A percentile compares a stretch with the other conserved stretches of the same genome.
Evolutionary conservation across 2,113 vertebrate genomes (phyloP).

Genomic region (Cricetomys ansorgei): DNA sequence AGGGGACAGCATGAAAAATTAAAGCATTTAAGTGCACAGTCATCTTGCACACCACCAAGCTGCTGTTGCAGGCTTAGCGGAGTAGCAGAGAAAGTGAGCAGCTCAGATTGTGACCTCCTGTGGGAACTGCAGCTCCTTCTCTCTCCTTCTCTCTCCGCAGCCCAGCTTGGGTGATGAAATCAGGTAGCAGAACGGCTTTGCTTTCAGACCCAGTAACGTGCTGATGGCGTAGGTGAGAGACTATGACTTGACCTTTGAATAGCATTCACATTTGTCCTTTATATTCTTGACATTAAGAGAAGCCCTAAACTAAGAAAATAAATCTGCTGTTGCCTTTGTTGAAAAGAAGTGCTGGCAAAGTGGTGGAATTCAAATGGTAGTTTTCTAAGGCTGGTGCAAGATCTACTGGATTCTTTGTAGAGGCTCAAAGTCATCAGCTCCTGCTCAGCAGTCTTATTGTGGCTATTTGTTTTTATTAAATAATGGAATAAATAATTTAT

Average conservation of each 20-base stretch:
- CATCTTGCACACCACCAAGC: conserved; percentile 34
- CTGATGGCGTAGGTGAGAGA: background rate
- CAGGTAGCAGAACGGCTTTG: conserved; percentile 22
- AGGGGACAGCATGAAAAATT: conserved; percentile 37
- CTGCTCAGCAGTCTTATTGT: conserved; percentile 45
- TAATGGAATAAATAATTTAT: conserved; percentile 54
- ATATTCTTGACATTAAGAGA: background rate
- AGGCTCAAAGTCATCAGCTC: conserved; percentile 41
- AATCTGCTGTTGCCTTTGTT: background rate
- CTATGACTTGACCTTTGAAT: background rate
- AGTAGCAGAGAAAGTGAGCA: background rate
- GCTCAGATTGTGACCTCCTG: background rate
- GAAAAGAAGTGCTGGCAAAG: background rate
- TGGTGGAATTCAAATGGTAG: conserved; percentile 14
- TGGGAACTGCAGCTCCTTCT: background rate
- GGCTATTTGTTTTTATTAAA: conserved; percentile 58
- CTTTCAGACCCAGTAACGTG: background rate
- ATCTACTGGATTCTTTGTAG: background rate
- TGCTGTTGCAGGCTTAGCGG: background rate
- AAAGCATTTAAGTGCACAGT: background rate
- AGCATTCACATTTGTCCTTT: background rate
- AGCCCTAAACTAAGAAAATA: background rate
- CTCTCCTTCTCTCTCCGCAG: background rate
- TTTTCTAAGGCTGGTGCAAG: conserved; percentile 16
- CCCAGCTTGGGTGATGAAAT: conserved; percentile 32